These are phyloP conservation scores for Nemapogon koenigi DNA, from an alignment of 2,888 invertebrate genomes.

Conservation along the genomic window DNA sequence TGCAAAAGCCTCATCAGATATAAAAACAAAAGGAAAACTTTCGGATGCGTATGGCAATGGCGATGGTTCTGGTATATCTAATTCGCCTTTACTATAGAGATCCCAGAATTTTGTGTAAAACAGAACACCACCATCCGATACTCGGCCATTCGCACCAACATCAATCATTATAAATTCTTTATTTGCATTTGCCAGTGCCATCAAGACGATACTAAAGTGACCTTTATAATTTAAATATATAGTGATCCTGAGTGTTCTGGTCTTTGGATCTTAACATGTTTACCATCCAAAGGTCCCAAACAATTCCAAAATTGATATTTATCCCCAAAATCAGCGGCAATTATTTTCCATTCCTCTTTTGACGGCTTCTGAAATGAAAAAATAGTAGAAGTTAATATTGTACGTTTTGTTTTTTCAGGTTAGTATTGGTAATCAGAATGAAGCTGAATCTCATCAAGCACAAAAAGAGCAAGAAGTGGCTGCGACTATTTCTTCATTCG, in stretches of 20 bases:
- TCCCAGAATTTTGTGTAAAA: slow-evolving; percentile 11
- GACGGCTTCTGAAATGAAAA: slow-evolving; percentile 12
- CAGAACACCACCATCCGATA: slow-evolving; percentile 8
- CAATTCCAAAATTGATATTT: slow-evolving; percentile 14
- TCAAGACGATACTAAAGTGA: slow-evolving; percentile 7
- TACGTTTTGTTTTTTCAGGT: too few relatives aligned
- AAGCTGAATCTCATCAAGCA: slow-evolving; percentile 1
- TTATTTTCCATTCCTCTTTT: slow-evolving; percentile 12
- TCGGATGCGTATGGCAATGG: slow-evolving; percentile 8
- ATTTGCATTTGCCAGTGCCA: slow-evolving; percentile 9
- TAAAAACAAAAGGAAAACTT: slow-evolving; percentile 8
- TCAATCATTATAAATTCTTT: slow-evolving; percentile 10
- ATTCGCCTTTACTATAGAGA: slow-evolving; percentile 4
- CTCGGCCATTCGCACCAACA: slow-evolving; percentile 5
- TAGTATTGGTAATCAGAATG: slow-evolving; percentile 9
- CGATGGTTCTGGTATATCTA: background rate
- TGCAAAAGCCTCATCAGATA: slow-evolving; percentile 11
- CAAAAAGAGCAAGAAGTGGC: slow-evolving; percentile 8
- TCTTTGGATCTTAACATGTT: slow-evolving; percentile 8
- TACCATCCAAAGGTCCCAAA: slow-evolving; percentile 12
- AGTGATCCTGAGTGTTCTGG: slow-evolving; percentile 5
- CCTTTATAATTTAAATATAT: slow-evolving; percentile 10
- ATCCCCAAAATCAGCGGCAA: slow-evolving; percentile 11
- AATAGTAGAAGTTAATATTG: slow-evolving; percentile 9
- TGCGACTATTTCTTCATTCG: slow-evolving; percentile 8